These are phyloP conservation scores for Laupala kohalensis DNA, from an alignment of 1,140 invertebrate species.

Conservation along the genomic window DNA sequence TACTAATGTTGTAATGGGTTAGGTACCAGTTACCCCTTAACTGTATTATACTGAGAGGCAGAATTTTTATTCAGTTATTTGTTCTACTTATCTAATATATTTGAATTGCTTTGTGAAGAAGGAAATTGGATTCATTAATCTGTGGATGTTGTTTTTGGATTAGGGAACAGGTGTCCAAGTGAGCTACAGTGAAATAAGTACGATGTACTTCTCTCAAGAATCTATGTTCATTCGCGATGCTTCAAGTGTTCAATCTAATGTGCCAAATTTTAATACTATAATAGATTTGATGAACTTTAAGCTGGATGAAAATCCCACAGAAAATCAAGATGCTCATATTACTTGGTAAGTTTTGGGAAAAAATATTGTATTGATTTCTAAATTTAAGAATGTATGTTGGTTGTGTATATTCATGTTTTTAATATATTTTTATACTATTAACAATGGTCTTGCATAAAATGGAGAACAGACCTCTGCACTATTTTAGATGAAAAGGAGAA, in stretches of 20 bases:
- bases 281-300: conserved; percentile 23
- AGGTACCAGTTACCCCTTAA: no score
- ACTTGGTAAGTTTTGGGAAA: conserved; percentile 20
- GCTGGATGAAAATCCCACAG: conserved; percentile 20
- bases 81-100: background rate
- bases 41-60: background rate
- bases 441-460: no score
- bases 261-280: conserved; percentile 28
- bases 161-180: conserved; percentile 3
- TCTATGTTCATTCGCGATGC: conserved; percentile 38
- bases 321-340: conserved; percentile 26
- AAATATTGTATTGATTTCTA: no score
- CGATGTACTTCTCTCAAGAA: conserved; percentile 32
- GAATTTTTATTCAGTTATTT: background rate
- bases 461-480: no score
- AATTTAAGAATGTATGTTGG: no score
- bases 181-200: conserved; percentile 22
- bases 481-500: no score
- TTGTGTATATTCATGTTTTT: no score
- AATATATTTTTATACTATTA: no score
- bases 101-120: background rate
- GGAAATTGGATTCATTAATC: background rate
- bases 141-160: background rate
- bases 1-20: no score
- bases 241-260: conserved; percentile 35